Base-by-base conservation (phyloP, 2,113 vertebrate genomes). In the Lycocorax pyrrhopterus region DNA sequence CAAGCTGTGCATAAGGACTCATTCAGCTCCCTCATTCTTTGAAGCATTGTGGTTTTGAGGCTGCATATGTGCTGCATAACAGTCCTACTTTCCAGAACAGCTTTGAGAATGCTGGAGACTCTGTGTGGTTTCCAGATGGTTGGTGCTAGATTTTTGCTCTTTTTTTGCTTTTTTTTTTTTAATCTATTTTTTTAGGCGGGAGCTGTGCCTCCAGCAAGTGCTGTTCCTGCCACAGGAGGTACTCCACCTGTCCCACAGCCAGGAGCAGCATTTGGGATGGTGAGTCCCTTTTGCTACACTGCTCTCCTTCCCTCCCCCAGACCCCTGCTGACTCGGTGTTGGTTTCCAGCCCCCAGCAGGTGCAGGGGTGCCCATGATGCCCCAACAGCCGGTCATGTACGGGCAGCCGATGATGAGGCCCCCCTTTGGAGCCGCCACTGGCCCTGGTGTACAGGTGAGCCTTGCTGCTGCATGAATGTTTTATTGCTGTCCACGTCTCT, bases 331-430 rank as follows among this genome's bases (percentile, higher is more conserved):
- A 96, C 56, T 14, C 6, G 3, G 1, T 39, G 16, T 66, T 90
- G 10, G 55, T 74, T 96, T 93, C 21, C 94, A 99, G 99, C 97
- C 99, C 85, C 98, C 99, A 39, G 96, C 98, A 67, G 99, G 98
- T 27, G 93, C 99, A 20, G 98, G 98, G 47, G 98, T 98, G 93
- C 98, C 99, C 89, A 98, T 99, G 98, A 99, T 99, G 98, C 98
- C 99, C 59, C 98, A 98, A 94, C 98, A 98, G 94, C 97, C 99
- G 1, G 98, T 99, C 97, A 99, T 99, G 98, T 99, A 99, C 16
- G 98, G 98, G n/a, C 99, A 99, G 96, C 98, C 99, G 29, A 98
- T 99, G 98, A 99, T 99, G 98, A 98, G 99, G 96, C 99, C 99
- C 49, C 97, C 99, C 5, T 99, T 99, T 39, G 98, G 98, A 97